Conservation (phyloP, 2,113 vertebrate species). For the Argyrosomus japonicus region DNA sequence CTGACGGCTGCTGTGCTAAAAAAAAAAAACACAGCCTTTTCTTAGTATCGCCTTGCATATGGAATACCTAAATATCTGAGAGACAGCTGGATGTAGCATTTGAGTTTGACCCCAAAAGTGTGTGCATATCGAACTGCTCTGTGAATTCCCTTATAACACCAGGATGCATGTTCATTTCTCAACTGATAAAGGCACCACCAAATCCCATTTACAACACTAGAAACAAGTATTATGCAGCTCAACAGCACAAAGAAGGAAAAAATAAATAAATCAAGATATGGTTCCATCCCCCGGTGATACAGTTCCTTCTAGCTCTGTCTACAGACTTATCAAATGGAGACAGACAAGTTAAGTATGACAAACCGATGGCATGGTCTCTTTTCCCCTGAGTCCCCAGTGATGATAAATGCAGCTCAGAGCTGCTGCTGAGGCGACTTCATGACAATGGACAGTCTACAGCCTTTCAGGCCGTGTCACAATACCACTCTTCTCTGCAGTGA, state of each 20-base stretch:
- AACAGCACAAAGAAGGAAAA: slow-evolving; percentile 4
- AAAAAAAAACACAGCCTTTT: slow-evolving; percentile 4
- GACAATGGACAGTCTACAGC: slow-evolving; percentile 70
- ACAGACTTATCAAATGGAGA: slow-evolving; percentile 60
- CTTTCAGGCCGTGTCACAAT: slow-evolving; percentile 71
- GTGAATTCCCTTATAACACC: neutral
- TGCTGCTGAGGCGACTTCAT: slow-evolving; percentile 62
- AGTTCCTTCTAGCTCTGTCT: slow-evolving; percentile 36
- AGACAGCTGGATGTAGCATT: slow-evolving; percentile 46
- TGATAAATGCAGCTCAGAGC: slow-evolving; percentile 73
- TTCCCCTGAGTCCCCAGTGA: slow-evolving; percentile 56
- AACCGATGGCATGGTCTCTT: slow-evolving; percentile 64
- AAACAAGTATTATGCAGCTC: slow-evolving; percentile 31
- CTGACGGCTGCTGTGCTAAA: slow-evolving; percentile 26
- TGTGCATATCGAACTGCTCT: slow-evolving; percentile 2
- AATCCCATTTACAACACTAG: slow-evolving; percentile 5
- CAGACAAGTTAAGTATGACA: slow-evolving; percentile 71
- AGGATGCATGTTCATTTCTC: slow-evolving; percentile 22
- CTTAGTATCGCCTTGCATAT: slow-evolving; percentile 41
- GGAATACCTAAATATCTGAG: slow-evolving; percentile 29
- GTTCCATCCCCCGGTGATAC: slow-evolving; percentile 37
- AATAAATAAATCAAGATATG: slow-evolving; percentile 27
- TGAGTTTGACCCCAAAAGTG: slow-evolving; percentile 28
- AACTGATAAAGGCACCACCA: slow-evolving; percentile 25
- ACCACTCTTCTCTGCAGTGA: slow-evolving; percentile 68